A percentile compares a stretch with the other conserved stretches of the same genome.
Conservation (phyloP, 2,113 vertebrate genomes). For the Peromyscus leucopus region DNA sequence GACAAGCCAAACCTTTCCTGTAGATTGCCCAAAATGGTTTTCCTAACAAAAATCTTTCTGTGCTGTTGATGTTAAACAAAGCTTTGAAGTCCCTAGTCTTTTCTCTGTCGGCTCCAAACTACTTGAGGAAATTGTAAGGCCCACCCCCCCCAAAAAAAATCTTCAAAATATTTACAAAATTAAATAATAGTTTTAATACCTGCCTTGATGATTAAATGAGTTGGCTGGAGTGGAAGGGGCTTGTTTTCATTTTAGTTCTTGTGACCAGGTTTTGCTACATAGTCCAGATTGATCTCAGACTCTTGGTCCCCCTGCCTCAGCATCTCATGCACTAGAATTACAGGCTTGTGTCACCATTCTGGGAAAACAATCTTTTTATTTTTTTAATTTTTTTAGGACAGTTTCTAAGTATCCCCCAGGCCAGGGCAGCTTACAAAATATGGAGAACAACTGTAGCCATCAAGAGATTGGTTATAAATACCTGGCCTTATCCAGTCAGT, state of each 20-base stretch:
- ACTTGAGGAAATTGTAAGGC: conserved; percentile 46
- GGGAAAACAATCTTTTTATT: not conserved
- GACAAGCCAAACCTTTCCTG: not conserved
- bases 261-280: not conserved
- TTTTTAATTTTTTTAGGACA: not conserved
- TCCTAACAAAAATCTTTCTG: conserved; percentile 43
- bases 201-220: not conserved
- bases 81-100: conserved; percentile 33
- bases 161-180: not conserved
- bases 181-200: not conserved
- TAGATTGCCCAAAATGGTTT: not conserved
- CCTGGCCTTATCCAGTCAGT: not conserved
- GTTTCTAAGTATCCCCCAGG: conserved; percentile 44
- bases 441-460: not conserved
- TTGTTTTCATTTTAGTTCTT: not conserved
- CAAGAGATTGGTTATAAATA: conserved; percentile 21
- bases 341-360: not conserved
- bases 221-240: not conserved
- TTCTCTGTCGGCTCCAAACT: not conserved
- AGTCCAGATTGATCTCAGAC: not conserved
- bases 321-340: not conserved
- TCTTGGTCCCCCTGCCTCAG: not conserved
- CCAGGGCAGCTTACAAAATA: conserved; percentile 20
- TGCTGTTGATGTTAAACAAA: not conserved
- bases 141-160: not conserved